Evolutionary conservation across 2,113 vertebrate species (phyloP).

Genomic region (Antidorcas marsupialis): DNA sequence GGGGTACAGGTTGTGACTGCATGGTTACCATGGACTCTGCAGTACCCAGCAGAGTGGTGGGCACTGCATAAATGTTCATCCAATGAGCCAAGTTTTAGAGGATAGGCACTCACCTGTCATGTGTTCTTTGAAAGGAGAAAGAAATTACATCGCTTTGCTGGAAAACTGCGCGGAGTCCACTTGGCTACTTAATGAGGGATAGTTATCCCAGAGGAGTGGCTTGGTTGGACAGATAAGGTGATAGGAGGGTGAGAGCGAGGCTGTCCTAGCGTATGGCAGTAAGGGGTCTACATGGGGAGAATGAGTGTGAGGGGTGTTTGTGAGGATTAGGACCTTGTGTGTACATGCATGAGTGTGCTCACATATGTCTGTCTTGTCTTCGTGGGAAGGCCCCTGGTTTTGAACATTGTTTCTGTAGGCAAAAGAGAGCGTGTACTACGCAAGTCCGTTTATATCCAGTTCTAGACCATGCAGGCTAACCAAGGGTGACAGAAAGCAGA

Average conservation of each 20-base stretch:
- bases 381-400: not conserved
- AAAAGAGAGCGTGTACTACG: not conserved
- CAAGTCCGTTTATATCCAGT: no score
- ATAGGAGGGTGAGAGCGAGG: not conserved
- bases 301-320: no score
- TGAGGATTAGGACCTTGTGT: not conserved
- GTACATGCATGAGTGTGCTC: no score
- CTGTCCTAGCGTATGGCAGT: no score
- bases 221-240: not conserved
- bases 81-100: not conserved
- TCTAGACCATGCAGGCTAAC: not conserved
- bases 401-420: not conserved
- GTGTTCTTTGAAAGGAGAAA: not conserved
- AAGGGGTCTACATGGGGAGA: rapidly evolving
- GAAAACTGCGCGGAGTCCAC: not conserved
- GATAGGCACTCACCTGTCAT: not conserved
- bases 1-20: not conserved
- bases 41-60: not conserved
- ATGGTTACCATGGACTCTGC: not conserved
- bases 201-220: not conserved
- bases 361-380: not conserved
- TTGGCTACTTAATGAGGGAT: not conserved
- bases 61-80: not conserved
- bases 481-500: not conserved
- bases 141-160: not conserved